Percentiles rank a stretch among this genome's conserved stretches.
Evolutionary conservation across 2,797 vertebrate species (phyloP).

Genomic region (Calcarius lapponicus): DNA sequence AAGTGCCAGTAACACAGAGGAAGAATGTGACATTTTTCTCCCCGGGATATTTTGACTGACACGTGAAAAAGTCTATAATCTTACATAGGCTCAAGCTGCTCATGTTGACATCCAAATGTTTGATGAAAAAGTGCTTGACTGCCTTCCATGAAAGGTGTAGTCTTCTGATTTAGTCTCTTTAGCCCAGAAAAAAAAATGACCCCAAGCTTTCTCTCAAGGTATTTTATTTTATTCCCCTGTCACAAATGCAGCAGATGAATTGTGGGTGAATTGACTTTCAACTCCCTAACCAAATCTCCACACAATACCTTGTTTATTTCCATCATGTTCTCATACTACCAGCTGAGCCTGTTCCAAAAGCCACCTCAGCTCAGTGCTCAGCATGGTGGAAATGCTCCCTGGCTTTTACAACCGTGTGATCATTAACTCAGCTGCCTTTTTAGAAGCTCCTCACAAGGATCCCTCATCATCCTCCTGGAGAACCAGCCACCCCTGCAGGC

Average conservation of each 20-base stretch:
- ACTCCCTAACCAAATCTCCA: background rate
- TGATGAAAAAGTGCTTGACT: constrained; percentile 49
- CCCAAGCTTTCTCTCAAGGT: background rate
- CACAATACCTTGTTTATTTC: constrained; percentile 18
- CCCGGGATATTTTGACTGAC: constrained; percentile 69
- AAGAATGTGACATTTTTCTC: constrained; percentile 69
- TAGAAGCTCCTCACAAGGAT: background rate
- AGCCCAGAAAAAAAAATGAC: background rate
- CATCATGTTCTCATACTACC: background rate
- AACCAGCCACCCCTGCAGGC: background rate
- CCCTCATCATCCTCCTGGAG: background rate
- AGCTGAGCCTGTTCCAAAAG: constrained; percentile 8
- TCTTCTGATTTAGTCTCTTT: background rate
- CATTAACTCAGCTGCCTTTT: background rate
- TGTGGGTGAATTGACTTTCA: background rate
- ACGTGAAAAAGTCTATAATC: constrained; percentile 67
- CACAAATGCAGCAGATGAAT: background rate
- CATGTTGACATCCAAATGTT: constrained; percentile 61
- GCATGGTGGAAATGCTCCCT: background rate
- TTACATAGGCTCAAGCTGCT: constrained; percentile 65
- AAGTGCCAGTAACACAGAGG: constrained; percentile 54
- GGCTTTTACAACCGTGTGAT: background rate
- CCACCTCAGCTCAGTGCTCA: background rate
- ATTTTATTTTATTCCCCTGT: constrained; percentile 8
- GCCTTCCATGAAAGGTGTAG: constrained; percentile 52